A percentile compares a stretch with the other conserved stretches of the same genome.
These are phyloP conservation scores for Sericinus montela DNA, from an alignment of 2,888 invertebrate species.

Conservation along the genomic window DNA sequence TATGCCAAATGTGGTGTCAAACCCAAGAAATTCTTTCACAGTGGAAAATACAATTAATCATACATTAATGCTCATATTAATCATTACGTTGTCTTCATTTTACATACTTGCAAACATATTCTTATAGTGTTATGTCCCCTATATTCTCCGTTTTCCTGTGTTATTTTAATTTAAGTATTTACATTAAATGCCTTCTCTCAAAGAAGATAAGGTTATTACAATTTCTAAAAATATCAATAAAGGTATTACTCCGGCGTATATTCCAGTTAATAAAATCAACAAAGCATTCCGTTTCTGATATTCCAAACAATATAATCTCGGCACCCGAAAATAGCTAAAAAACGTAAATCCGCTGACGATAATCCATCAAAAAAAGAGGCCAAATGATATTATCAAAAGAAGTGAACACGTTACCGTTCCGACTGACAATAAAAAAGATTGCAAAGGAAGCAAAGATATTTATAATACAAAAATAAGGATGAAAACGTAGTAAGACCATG, in stretches of 20 bases:
- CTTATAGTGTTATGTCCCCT: too few relatives aligned
- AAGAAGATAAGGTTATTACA: background rate
- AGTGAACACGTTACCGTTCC: constrained; percentile 20
- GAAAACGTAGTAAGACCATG: constrained; percentile 33
- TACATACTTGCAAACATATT: too few relatives aligned
- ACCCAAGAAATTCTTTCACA: too few relatives aligned
- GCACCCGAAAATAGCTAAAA: constrained; percentile 12
- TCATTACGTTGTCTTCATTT: too few relatives aligned
- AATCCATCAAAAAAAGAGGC: constrained; percentile 39
- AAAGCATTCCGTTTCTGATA: constrained; percentile 2
- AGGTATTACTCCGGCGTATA: background rate
- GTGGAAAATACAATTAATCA: too few relatives aligned
- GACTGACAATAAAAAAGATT: constrained; percentile 35
- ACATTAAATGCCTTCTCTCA: too few relatives aligned
- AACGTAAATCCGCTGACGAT: constrained; percentile 41
- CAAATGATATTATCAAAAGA: constrained; percentile 27
- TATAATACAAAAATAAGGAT: constrained; percentile 28
- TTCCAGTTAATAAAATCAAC: constrained; percentile 2
- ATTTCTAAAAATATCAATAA: background rate
- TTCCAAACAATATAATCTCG: constrained; percentile 14
- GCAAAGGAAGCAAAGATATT: constrained; percentile 39
- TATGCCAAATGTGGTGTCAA: too few relatives aligned
- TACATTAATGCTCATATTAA: too few relatives aligned
- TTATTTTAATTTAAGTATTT: too few relatives aligned
- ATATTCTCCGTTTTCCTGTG: too few relatives aligned